Base-by-base conservation (phyloP, 2,113 vertebrate genomes). In the Sinocyclocheilus rhinocerous region DNA sequence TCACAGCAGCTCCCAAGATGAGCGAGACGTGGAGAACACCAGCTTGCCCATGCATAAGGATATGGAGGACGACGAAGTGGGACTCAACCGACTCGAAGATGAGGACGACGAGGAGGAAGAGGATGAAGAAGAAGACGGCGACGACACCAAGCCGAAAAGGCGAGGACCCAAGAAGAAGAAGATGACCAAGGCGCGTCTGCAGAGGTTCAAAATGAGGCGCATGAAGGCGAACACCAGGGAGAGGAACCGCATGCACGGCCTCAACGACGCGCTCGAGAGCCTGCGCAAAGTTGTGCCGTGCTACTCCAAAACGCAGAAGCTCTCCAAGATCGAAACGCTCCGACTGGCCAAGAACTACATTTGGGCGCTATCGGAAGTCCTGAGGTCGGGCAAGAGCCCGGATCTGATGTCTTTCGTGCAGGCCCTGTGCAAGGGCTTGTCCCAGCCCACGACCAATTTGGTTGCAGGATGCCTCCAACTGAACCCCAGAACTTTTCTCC, bases 141-240 rank as follows among this genome's bases (percentile, higher is more conserved):
- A 98, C 3, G 97, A 97, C 65, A 96, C 96, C 89, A 99, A 98
- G 89, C 98, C 98, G 83, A 99, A 99, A 89, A 93, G 97, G 73
- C 95, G 98, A 7, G 98, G 98, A 10, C 98, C 98, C 13, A 99
- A 99, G 90, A 99, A 98, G 95, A 99, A 99, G 94, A 99, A 99
- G 91, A 99, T 99, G 98, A 99, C 98, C 9, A 99, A 99, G 93
- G 98, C 98, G 0, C 96, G 98, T 3, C 15, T 98, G 88, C 98
- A 99, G 92, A 95, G 98, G 81, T 99, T 99, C 93, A 99, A 99
- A 90, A 80, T 99, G 86, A 93, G 98, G 69, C 96, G 98, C 78
- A 97, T 98, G 97, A 99, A 99, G 90, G 98, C 98, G 13, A 99
- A 99, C 0, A 97, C 98, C 33, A 94, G 98, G 24, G 98, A 99